Evolutionary conservation across 2,888 invertebrate genomes (phyloP), one percentile per base, ranked within the genome.

Genomic region (Allophyes oxyacanthae): DNA sequence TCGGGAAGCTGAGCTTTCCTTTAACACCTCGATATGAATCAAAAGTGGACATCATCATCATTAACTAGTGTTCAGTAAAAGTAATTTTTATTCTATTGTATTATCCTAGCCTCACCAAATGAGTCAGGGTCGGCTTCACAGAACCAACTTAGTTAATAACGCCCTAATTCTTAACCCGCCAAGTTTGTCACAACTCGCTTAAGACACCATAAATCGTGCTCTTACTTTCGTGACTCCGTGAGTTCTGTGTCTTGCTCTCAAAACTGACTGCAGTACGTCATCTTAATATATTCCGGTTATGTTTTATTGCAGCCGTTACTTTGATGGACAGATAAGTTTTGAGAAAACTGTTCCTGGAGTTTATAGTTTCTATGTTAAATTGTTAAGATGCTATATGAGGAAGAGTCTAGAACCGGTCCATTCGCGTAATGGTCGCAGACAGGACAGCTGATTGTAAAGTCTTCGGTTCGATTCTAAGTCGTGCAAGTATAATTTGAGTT

Each of bases 161-260:
- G 42, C 36, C 41, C 49, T 28, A 42, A 58, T 64, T 70, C 41
- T 49, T n/a, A 28, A n/a, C 28, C 8, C 8, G 6, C 11, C n/a
- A 51, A 45, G 49, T 36, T 70, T 72, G 76, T 66, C 70, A 63
- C 59, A 61, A 46, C 43, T 50, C 33, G 30, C 49, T 64, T 33
- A 40, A 40, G 45, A 28, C 41, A 33, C 14, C 43, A 72, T 72
- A 65, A 75, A 63, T 74, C 74, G 77, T 66, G 72, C 62, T 78
- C 78, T 81, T 76, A 78, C 77, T 82, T 75, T 85, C 85, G 85
- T 84, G 86, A 82, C 81, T 78, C 75, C 75, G 72, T 74, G 77
- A 71, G 75, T 25, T 50, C 70, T 45, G 50, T 59, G 65, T 71
- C 64, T 65, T 72, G 78, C 80, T 78, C 78, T 77, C 69, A 59